These are phyloP conservation scores for Stegodyphus mimosarum DNA, from an alignment of 1,140 invertebrate genomes.

Conservation along the genomic window DNA sequence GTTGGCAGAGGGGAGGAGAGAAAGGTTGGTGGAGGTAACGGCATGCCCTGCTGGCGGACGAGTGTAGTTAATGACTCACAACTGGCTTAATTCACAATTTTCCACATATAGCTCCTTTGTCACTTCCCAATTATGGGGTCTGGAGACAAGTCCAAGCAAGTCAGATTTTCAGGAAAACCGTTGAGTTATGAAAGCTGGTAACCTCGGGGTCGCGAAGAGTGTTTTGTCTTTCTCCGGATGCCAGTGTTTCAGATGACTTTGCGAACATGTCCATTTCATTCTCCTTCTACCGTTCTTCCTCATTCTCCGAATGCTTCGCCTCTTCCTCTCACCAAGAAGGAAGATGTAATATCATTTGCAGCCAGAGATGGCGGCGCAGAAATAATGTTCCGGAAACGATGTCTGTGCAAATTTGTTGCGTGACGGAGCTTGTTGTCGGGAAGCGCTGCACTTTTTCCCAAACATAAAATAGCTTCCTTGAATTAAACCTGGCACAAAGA, in stretches of 20 bases:
- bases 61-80: slow-evolving; percentile 33
- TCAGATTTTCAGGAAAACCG: slow-evolving; percentile 2
- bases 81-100: slow-evolving; percentile 52
- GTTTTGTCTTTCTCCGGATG: slow-evolving; percentile 26
- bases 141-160: not conserved
- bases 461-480: too few species aligned
- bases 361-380: too few species aligned
- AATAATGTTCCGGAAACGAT: too few species aligned
- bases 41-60: not conserved
- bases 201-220: not conserved
- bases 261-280: too few species aligned
- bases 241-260: not conserved
- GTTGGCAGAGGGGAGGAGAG: not conserved
- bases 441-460: too few species aligned
- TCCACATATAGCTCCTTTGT: slow-evolving; percentile 17
- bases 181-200: slow-evolving; percentile 22
- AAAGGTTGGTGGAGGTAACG: not conserved
- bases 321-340: too few species aligned
- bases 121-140: slow-evolving; percentile 22
- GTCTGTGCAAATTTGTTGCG: too few species aligned
- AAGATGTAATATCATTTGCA: too few species aligned
- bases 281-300: too few species aligned
- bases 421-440: too few species aligned
- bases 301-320: too few species aligned
- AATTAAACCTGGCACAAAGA: too few species aligned